These are phyloP conservation scores for Drosophila longiperda DNA, from an alignment of 2,888 invertebrate genomes.

Conservation along the genomic window DNA sequence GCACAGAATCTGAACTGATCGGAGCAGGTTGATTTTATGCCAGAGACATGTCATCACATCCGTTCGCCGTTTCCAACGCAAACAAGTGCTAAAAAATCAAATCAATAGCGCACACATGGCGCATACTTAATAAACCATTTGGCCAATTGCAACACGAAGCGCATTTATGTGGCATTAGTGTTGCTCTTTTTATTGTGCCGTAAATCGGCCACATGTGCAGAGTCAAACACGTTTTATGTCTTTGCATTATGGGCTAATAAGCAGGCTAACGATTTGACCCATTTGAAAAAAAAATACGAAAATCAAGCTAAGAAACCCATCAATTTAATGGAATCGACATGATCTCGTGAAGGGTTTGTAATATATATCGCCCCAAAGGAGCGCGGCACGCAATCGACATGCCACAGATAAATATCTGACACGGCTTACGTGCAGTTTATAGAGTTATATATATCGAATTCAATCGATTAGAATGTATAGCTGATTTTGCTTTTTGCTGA, in stretches of 20 bases:
- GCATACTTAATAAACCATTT: conserved; percentile 63
- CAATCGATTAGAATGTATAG: conserved; percentile 58
- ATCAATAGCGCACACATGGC: conserved; percentile 60
- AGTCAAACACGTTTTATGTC: conserved; percentile 38
- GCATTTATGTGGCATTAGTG: conserved; percentile 69
- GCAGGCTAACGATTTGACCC: conserved; percentile 55
- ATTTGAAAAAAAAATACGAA: conserved; percentile 34
- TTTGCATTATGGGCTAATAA: conserved; percentile 35
- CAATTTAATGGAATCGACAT: conserved; percentile 43
- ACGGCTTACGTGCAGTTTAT: conserved; percentile 70
- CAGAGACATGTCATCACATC: conserved; percentile 62
- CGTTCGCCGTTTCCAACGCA: conserved; percentile 51
- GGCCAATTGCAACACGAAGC: conserved; percentile 64
- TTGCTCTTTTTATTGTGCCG: conserved; percentile 58
- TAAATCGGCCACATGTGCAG: conserved; percentile 57
- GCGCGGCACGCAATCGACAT: conserved; percentile 51
- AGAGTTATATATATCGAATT: conserved; percentile 38
- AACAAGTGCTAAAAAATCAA: conserved; percentile 29
- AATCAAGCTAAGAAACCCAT: conserved; percentile 36
- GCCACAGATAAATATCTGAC: conserved; percentile 58
- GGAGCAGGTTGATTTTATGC: conserved; percentile 25
- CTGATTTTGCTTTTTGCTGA: conserved; percentile 13
- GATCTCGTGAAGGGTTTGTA: conserved; percentile 57
- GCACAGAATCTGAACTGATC: conserved; percentile 17
- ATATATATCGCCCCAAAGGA: conserved; percentile 53